A percentile compares a stretch with the other conserved stretches of the same genome.
These are phyloP conservation scores for Ploceus nigricollis DNA, from an alignment of 2,113 vertebrate genomes.

Conservation along the genomic window DNA sequence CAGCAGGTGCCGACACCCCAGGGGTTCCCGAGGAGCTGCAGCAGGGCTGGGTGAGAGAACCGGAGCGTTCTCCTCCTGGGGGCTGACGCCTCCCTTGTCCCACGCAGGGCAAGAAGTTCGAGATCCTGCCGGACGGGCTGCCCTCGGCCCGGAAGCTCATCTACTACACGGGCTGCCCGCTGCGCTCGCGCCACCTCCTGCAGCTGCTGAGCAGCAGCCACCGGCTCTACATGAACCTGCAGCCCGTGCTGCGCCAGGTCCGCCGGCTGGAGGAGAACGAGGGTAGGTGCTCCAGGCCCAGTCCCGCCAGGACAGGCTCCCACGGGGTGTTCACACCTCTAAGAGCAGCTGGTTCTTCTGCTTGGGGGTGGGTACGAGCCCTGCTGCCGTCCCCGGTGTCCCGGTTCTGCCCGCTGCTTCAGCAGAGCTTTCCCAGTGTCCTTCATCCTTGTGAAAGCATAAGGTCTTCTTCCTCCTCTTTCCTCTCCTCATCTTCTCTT, in stretches of 20 bases:
- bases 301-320: rapidly evolving
- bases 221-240: slow-evolving; percentile 97
- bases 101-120: slow-evolving; percentile 93
- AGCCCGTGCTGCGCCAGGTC: slow-evolving; percentile 92
- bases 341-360: rapidly evolving
- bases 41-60: rapidly evolving
- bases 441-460: rapidly evolving
- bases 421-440: neutral
- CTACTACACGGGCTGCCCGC: slow-evolving; percentile 94
- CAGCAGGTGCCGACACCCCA: rapidly evolving
- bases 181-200: slow-evolving; percentile 91
- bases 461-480: neutral
- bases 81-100: neutral
- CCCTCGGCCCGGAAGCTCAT: slow-evolving; percentile 95
- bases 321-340: rapidly evolving
- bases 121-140: slow-evolving; percentile 93
- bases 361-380: rapidly evolving
- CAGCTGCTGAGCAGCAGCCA: slow-evolving; percentile 98
- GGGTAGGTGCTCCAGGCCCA: slow-evolving; percentile 65
- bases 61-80: rapidly evolving
- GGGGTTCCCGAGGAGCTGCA: rapidly evolving
- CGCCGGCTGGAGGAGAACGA: slow-evolving; percentile 92
- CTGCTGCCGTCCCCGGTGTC: rapidly evolving
- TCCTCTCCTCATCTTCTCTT: neutral
- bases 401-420: neutral